Conservation (phyloP, 1,140 invertebrate genomes). For the Plectrocnemia conspersa region DNA sequence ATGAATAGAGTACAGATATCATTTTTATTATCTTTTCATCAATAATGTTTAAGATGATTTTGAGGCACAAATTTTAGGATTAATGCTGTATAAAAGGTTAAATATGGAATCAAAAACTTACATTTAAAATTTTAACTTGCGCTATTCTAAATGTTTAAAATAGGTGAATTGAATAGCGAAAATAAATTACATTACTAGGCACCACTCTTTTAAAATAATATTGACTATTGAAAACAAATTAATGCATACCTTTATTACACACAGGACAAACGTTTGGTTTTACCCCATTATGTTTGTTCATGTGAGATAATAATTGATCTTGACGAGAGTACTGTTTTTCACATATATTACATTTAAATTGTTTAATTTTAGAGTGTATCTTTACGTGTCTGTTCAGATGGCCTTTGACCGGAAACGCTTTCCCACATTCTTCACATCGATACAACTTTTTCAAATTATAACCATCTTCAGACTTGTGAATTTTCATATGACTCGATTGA, state of each 20-base stretch:
- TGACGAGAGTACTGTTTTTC: conserved; percentile 50
- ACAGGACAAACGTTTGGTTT: conserved; percentile 56
- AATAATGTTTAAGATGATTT: too few species aligned
- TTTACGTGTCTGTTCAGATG: conserved; percentile 42
- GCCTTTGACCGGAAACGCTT: conserved; percentile 39
- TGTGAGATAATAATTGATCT: conserved; percentile 52
- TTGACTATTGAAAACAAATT: too few species aligned
- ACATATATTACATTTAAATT: conserved; percentile 44
- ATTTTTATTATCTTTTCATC: too few species aligned
- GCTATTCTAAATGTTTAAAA: too few species aligned
- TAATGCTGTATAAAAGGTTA: not conserved
- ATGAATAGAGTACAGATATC: too few species aligned
- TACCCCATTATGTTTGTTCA: conserved; percentile 53
- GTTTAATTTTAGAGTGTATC: conserved; percentile 38
- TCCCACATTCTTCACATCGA: conserved; percentile 41
- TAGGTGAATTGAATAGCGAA: too few species aligned
- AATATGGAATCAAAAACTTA: too few species aligned
- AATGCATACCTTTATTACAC: conserved; percentile 56
- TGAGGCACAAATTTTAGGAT: not conserved
- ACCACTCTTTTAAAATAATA: too few species aligned
- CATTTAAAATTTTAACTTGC: not conserved
- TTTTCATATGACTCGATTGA: conserved; percentile 37
- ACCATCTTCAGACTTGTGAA: conserved; percentile 32
- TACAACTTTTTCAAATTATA: conserved; percentile 32
- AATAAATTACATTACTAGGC: too few species aligned